Evolutionary conservation across 1,140 invertebrate genomes (phyloP).

Genomic region (Babylonia areolata): DNA sequence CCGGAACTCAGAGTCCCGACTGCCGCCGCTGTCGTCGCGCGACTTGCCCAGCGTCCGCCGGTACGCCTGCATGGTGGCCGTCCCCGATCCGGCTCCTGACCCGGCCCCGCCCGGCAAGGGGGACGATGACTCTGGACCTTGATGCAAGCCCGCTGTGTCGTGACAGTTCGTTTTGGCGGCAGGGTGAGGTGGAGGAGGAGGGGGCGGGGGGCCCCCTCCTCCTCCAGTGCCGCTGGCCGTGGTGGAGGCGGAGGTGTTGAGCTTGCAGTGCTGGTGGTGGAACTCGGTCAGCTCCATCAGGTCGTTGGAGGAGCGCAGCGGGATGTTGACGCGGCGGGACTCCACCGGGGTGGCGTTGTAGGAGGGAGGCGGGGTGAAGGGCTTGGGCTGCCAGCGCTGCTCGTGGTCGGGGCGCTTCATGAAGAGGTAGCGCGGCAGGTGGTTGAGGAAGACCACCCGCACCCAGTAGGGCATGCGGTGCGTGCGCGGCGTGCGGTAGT

Average conservation of each 20-base stretch:
- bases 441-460: constrained; percentile 72
- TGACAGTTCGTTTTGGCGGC: background rate
- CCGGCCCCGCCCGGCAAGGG: constrained; percentile 69
- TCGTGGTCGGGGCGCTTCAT: constrained; percentile 75
- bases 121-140: background rate
- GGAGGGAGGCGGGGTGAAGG: constrained; percentile 56
- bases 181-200: background rate
- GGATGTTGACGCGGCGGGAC: constrained; percentile 79
- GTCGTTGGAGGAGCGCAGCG: constrained; percentile 84
- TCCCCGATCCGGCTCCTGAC: background rate
- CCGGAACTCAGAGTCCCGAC: constrained; percentile 37
- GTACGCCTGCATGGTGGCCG: constrained; percentile 10
- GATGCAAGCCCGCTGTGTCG: background rate
- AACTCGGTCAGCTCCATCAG: constrained; percentile 95
- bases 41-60: background rate
- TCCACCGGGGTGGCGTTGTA: constrained; percentile 50
- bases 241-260: constrained; percentile 80
- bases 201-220: background rate
- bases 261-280: constrained; percentile 87
- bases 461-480: constrained; percentile 78
- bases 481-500: constrained; percentile 94
- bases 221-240: background rate
- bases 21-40: constrained; percentile 3
- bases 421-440: constrained; percentile 72
- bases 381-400: constrained; percentile 63